A percentile compares a stretch with the other conserved stretches of the same genome.
Conservation (phyloP, 2,797 vertebrate species). For the Melanotaenia parkinsoni region DNA sequence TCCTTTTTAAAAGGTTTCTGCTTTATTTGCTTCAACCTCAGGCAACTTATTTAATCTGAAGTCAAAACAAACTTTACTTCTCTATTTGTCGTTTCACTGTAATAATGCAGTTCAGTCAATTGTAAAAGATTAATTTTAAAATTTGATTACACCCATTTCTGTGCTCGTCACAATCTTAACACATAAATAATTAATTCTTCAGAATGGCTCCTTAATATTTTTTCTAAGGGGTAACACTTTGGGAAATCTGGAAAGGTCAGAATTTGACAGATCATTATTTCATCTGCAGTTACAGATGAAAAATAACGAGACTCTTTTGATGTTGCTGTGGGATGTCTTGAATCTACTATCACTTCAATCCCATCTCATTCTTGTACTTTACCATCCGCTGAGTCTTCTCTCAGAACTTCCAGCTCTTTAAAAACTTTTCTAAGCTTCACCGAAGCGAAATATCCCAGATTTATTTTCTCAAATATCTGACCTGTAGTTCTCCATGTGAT, state of each 20-base stretch:
- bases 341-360: conserved; percentile 35
- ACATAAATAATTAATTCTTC: background rate
- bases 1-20: background rate
- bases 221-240: conserved; percentile 23
- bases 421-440: background rate
- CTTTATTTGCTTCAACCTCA: background rate
- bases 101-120: background rate
- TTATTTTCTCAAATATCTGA: conserved; percentile 38
- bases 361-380: conserved; percentile 28
- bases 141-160: background rate
- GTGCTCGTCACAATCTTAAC: background rate
- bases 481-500: conserved; percentile 82
- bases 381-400: conserved; percentile 2
- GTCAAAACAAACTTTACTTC: background rate
- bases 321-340: conserved; percentile 35
- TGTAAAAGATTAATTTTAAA: background rate
- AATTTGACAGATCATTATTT: conserved; percentile 45
- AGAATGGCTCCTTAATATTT: conserved; percentile 18
- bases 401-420: conserved; percentile 15
- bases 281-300: conserved; percentile 32
- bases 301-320: conserved; percentile 46
- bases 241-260: conserved; percentile 34
- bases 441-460: background rate
- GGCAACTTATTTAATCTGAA: background rate
- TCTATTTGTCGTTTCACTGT: background rate